Conservation (phyloP, 2,797 vertebrate species). For the Tangara arthus region DNA sequence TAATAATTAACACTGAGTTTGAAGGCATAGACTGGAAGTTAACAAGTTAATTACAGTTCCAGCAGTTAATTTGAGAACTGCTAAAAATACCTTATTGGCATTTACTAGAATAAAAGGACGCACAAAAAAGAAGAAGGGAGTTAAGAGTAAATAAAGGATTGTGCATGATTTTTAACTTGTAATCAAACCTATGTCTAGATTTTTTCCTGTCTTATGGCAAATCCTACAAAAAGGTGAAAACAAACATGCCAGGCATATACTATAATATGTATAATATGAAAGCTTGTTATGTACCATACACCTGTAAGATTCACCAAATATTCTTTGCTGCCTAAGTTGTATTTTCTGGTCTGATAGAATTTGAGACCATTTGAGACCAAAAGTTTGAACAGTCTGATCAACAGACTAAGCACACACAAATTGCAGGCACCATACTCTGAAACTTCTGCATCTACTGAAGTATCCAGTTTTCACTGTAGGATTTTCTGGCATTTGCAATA, state of each 20-base stretch:
- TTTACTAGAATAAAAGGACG: neutral
- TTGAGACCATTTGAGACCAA: neutral
- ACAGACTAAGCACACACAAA: neutral
- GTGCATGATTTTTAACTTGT: neutral
- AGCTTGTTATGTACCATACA: rapidly evolving
- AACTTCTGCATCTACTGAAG: neutral
- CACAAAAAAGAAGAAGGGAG: neutral
- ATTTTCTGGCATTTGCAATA: neutral
- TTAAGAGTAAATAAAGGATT: neutral
- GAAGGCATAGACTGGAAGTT: neutral
- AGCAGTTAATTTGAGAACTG: neutral
- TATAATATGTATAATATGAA: neutral
- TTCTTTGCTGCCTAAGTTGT: neutral
- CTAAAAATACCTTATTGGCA: neutral
- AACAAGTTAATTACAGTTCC: neutral
- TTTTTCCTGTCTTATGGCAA: neutral
- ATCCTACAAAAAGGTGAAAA: neutral
- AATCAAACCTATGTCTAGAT: neutral
- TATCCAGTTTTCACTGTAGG: neutral
- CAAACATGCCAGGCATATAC: neutral
- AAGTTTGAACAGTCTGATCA: neutral
- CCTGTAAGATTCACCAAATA: neutral
- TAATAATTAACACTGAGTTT: neutral
- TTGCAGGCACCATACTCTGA: neutral
- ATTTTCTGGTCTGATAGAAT: neutral